These are phyloP conservation scores for Elgonia sp. DNA, from an alignment of 2,888 invertebrate genomes.

Conservation along the genomic window DNA sequence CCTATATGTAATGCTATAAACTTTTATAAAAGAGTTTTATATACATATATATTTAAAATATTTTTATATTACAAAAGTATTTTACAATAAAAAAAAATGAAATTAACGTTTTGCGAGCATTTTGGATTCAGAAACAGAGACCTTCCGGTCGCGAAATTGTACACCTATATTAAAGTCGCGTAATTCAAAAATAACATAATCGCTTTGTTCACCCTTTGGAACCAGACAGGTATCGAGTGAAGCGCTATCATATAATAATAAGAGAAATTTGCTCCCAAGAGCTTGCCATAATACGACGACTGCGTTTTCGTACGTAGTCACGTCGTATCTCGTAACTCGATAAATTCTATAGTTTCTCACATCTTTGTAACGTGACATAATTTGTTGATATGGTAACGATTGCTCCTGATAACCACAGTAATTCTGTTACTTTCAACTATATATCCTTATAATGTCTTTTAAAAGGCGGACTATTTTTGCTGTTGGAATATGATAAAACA, in stretches of 20 bases:
- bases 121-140: no score
- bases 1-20: no score
- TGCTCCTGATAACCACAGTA: slow-evolving; percentile 28
- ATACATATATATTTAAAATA: no score
- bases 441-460: slow-evolving; percentile 54
- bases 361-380: slow-evolving; percentile 46
- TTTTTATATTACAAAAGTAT: no score
- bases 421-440: slow-evolving; percentile 46
- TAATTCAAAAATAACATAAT: background rate
- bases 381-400: slow-evolving; percentile 46
- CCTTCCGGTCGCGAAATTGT: no score
- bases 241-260: slow-evolving; percentile 56
- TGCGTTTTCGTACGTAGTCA: background rate
- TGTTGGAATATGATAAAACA: slow-evolving; percentile 35
- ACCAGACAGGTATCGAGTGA: slow-evolving; percentile 20
- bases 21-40: no score
- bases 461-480: slow-evolving; percentile 49
- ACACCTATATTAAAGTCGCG: slow-evolving; percentile 75
- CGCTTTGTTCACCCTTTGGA: slow-evolving; percentile 26
- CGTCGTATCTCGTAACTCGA: slow-evolving; percentile 47
- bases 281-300: slow-evolving; percentile 30
- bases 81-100: no score
- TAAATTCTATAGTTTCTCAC: slow-evolving; percentile 27
- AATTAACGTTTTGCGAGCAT: no score
- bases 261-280: slow-evolving; percentile 58